Evolutionary conservation across 2,113 vertebrate genomes (phyloP).

Genomic region (Ascaphus truei): DNA sequence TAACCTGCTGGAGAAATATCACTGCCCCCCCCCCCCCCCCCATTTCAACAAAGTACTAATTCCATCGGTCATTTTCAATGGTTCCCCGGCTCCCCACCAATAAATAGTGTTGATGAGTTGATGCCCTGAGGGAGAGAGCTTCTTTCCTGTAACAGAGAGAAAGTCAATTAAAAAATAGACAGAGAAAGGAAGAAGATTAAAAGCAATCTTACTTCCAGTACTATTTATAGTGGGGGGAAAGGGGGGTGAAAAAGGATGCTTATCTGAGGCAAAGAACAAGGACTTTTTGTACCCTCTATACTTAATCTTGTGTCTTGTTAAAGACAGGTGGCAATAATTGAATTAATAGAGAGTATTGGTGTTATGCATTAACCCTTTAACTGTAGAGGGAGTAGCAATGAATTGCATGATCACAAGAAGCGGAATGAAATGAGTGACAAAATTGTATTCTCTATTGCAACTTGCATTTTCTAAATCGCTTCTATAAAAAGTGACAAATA

Average conservation of each 20-base stretch:
- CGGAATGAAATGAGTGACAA: no score
- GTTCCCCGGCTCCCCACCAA: background rate
- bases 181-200: slow-evolving; percentile 8
- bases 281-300: no score
- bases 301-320: no score
- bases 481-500: no score
- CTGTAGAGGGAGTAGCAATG: no score
- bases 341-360: background rate
- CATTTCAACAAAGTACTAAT: background rate
- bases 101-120: background rate
- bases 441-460: no score
- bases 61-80: background rate
- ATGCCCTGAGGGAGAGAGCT: background rate
- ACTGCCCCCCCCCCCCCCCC: no score
- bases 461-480: no score
- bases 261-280: background rate
- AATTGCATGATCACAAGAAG: no score
- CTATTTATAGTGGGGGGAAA: background rate
- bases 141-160: slow-evolving; percentile 20
- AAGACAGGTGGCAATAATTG: background rate
- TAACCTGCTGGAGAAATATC: no score
- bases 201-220: background rate
- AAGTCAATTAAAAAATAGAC: slow-evolving; percentile 26
- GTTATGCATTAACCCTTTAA: no score
- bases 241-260: background rate